Evolutionary conservation across 2,888 invertebrate species (phyloP), one percentile per base, ranked within the genome.

Genomic region (Drosophila kambysellisi): DNA sequence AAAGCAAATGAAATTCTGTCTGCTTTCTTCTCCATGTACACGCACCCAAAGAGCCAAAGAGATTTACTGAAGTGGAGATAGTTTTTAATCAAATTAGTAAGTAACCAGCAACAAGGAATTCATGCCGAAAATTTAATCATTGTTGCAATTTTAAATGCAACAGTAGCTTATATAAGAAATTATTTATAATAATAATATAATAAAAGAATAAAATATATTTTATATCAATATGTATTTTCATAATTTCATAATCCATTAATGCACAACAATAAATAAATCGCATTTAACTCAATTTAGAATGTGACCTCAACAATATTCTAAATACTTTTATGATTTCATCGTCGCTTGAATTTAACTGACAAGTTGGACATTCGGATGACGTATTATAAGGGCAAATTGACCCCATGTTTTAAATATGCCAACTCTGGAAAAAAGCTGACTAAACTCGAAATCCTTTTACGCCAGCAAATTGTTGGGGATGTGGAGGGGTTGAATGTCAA

Each of bases 1-100:
- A 79, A 79, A 78, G 78, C 56, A 87, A 76, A 76, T 76, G 56
- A 65, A 70, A 70, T 67, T 74, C 71, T 51, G 50, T 62, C 33
- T 43, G 46, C 30, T 69, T 69, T 80, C 41, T 61, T 46, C 20
- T 46, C n/a, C 41, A 52, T 52, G 35, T n/a, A 41, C 29, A 37
- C 32, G 25, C 4, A 11, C 37, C 39, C n/a, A 25, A 11, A 46
- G 12, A 25, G 29, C 20, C 58, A 25, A 30, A 57, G 15, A 57
- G 20, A 9, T 48, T 63, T 25, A 29, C 35, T 8, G 33, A 37
- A 48, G 37, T 50, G 39, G 5, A 56, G 9, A 53, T 50, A 29
- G 33, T 39, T 71, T 74, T 50, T 51, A 58, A 58, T 65, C 46
- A 51, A 76, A 74, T 74, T 74, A 59, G 20, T 17, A 25, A 43